Conservation (phyloP, 2,797 vertebrate species). For the Merluccius polli region DNA sequence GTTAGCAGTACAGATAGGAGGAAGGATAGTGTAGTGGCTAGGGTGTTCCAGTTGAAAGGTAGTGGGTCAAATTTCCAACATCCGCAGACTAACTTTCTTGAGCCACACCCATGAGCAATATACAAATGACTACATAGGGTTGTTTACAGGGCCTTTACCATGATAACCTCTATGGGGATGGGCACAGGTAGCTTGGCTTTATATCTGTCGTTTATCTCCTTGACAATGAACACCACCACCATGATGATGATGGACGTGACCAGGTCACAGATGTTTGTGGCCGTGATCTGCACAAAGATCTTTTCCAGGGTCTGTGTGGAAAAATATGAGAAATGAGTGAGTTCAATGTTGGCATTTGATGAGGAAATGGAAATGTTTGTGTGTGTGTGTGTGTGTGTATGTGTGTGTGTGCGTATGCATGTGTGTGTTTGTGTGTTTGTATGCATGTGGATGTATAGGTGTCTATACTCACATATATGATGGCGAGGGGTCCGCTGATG, state of each 20-base stretch:
- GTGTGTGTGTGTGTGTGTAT: too few relatives aligned
- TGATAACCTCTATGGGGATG: constrained; percentile 90
- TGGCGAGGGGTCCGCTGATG: constrained; percentile 76
- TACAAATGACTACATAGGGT: not conserved
- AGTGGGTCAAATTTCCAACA: too few relatives aligned
- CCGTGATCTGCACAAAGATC: constrained; percentile 78
- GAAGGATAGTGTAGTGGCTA: too few relatives aligned
- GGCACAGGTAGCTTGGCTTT: constrained; percentile 87
- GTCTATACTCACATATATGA: constrained; percentile 81
- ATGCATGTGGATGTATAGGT: not conserved
- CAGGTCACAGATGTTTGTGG: constrained; percentile 85
- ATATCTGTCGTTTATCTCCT: constrained; percentile 89
- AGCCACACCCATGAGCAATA: too few relatives aligned
- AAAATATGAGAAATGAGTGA: not conserved
- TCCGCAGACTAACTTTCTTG: too few relatives aligned
- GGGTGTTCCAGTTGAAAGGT: too few relatives aligned
- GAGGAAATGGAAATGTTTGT: too few relatives aligned
- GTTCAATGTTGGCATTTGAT: not conserved
- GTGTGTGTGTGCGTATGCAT: not conserved
- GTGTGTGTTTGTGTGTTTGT: not conserved
- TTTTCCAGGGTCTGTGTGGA: constrained; percentile 79
- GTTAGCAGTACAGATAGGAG: too few relatives aligned
- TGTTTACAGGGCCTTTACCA: constrained; percentile 71
- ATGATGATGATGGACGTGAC: constrained; percentile 85
- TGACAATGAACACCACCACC: constrained; percentile 80